A percentile compares a stretch with the other conserved stretches of the same genome.
Evolutionary conservation across 2,888 invertebrate species (phyloP).

Genomic region (Baccha elongata): DNA sequence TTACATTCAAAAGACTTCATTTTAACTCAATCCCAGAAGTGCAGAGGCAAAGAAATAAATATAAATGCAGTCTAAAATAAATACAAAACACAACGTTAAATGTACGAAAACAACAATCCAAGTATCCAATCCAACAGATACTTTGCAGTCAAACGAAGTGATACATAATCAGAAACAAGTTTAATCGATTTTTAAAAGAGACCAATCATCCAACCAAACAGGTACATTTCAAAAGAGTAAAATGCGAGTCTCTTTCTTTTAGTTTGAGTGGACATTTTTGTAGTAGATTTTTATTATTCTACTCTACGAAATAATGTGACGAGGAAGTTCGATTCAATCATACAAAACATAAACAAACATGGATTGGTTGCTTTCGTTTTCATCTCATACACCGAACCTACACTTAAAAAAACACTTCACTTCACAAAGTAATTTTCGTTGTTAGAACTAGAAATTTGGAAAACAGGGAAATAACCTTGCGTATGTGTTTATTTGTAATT

Average conservation of each 20-base stretch:
- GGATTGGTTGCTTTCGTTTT: no score
- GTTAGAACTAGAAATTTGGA: no score
- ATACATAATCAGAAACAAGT: conserved; percentile 18
- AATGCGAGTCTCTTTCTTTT: not conserved
- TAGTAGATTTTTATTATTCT: conserved; percentile 68
- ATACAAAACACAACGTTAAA: conserved; percentile 55
- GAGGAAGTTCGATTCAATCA: no score
- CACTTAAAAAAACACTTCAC: no score
- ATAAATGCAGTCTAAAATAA: conserved; percentile 9
- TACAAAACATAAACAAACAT: no score
- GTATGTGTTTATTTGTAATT: no score
- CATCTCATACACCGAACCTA: no score
- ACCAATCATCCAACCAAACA: conserved; percentile 27
- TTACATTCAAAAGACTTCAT: conserved; percentile 59
- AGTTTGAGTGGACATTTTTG: conserved; percentile 43
- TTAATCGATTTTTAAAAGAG: conserved; percentile 66
- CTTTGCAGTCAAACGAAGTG: conserved; percentile 21
- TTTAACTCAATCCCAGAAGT: conserved; percentile 57
- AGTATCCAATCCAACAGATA: conserved; percentile 29
- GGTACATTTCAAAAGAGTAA: conserved; percentile 36
- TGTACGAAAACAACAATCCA: conserved; percentile 46
- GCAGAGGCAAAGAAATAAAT: conserved; percentile 1
- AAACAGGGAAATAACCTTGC: no score
- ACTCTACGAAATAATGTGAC: no score
- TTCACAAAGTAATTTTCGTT: no score